Evolutionary conservation across 2,888 invertebrate genomes (phyloP), one percentile per base, ranked within the genome.

Genomic region (Quadroppia sp.): DNA sequence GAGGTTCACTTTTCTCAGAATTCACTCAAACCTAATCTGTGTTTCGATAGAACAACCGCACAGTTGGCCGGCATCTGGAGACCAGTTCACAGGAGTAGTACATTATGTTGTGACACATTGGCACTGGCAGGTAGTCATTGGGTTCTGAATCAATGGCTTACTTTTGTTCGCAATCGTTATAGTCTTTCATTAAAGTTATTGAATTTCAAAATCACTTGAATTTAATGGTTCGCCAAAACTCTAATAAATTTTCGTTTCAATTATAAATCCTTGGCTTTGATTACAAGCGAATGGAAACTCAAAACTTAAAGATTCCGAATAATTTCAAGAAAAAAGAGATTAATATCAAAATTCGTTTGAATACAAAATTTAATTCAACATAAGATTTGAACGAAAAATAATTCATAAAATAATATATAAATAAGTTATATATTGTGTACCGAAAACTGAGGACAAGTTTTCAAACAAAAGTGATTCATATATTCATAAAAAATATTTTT

Each of bases 81-180:
- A 61, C 61, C 61, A 61, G 30, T 36, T 61, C 61, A 61, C 32
- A 61, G n/a, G n/a, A 61, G 61, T 32, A 61, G 30, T 61, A 61
- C 61, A 61, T 61, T 61, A 61, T 61, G 61, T 20, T 23, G 61
- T 61, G 61, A 32, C 61, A 53, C 53, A 53, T 53, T 23, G 53
- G 53, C 53, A 61, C 61, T 61, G 61, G 61, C 61, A 61, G 61
- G 61, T 61, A 61, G 61, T 61, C 32, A 61, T 61, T 61, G 61
- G 61, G 23, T n/a, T 17, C 61, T 25, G 61, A 36, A 61, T 61
- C 61, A 32, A 61, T 61, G 32, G 30, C 30, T 36, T 32, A 20
- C 61, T 61, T 61, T 61, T 61, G 61, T 61, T 61, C 30, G n/a
- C 61, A 61, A 32, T 61, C 20, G 32, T 30, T 32, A 9, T 15